A percentile compares a stretch with the other conserved stretches of the same genome.
phyloP scores from a whole-genome alignment of 2,113 vertebrate species.

The Megaceryle torquata region DNA sequence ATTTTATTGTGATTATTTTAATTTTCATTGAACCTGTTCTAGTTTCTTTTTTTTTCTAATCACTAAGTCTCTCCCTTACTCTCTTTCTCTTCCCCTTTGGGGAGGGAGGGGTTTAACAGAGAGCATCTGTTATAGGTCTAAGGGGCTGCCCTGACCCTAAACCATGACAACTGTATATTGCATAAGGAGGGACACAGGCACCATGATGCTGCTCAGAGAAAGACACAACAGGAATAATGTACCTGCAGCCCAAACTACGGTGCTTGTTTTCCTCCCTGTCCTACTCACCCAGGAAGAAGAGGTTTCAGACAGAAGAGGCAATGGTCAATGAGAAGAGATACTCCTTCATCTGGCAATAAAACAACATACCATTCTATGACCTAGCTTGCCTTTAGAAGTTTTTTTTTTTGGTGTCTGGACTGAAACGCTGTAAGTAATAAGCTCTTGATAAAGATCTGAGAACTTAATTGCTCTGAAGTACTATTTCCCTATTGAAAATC shows the following conservation, averaged over 20 bases:
- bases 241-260: background rate
- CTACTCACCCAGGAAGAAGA: background rate
- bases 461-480: conserved; percentile 17
- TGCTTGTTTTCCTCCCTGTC: background rate
- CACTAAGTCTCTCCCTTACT: too few species aligned
- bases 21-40: too few species aligned
- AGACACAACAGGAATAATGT: background rate
- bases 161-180: too few species aligned
- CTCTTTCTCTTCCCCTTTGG: too few species aligned
- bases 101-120: too few species aligned
- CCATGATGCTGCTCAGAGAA: background rate
- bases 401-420: background rate
- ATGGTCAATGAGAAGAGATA: background rate
- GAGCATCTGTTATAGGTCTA: too few species aligned
- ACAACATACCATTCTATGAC: background rate
- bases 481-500: background rate
- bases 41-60: too few species aligned
- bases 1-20: too few species aligned
- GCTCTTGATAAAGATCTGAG: conserved; percentile 14
- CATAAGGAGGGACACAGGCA: background rate
- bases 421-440: background rate
- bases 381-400: background rate
- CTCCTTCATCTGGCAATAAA: background rate
- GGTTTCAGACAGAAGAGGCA: background rate
- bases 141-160: too few species aligned